Evolutionary conservation across 2,888 invertebrate genomes (phyloP).

Genomic region (Balanococcus diminutus): DNA sequence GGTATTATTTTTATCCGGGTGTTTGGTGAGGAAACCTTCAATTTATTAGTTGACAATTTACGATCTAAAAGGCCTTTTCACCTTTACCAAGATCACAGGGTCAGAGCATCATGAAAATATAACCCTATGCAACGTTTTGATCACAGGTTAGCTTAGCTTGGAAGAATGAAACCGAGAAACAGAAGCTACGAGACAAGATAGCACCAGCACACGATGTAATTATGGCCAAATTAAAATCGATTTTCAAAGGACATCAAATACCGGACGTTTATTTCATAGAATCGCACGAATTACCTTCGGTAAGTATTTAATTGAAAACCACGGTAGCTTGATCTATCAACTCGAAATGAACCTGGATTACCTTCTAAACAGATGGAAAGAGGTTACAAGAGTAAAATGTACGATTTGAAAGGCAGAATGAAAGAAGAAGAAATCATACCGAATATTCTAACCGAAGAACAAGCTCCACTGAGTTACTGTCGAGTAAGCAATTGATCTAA

Average conservation of each 20-base stretch:
- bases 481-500: background rate
- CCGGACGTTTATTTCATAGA: slow-evolving; percentile 5
- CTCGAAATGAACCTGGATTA: background rate
- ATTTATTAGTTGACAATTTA: background rate
- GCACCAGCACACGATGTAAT: background rate
- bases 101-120: background rate
- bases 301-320: background rate
- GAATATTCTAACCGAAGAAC: background rate
- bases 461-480: background rate
- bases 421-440: slow-evolving; percentile 25
- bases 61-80: no score
- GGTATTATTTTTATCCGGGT: background rate
- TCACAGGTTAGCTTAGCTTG: background rate
- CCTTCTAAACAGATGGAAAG: background rate
- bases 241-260: background rate
- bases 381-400: slow-evolving; percentile 19
- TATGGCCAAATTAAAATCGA: background rate
- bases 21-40: background rate
- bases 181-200: slow-evolving; percentile 3
- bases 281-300: slow-evolving; percentile 23
- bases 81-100: background rate
- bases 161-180: slow-evolving; percentile 7
- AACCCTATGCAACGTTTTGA: background rate
- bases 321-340: background rate
- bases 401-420: background rate